Evolutionary conservation across 2,797 vertebrate genomes (phyloP).

Genomic region (Scomberomorus guttatus): DNA sequence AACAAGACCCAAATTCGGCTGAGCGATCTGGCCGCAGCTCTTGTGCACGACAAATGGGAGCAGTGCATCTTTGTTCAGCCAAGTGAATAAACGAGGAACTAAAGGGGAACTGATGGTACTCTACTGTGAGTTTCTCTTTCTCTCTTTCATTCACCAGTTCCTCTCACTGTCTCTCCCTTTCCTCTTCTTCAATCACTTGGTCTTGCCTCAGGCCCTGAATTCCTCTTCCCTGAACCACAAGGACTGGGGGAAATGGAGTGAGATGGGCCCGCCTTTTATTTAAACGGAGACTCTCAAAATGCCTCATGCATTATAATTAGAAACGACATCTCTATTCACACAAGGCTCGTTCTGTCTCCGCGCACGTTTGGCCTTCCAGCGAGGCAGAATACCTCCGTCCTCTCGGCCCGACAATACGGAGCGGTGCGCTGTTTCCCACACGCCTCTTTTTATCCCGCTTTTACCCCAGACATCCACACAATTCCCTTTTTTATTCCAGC

Average conservation of each 20-base stretch:
- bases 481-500: conserved; percentile 29
- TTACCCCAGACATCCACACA: conserved; percentile 61
- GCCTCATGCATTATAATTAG: conserved; percentile 80
- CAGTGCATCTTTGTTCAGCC: conserved; percentile 56
- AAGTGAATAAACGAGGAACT: conserved; percentile 62
- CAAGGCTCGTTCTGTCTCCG: conserved; percentile 67
- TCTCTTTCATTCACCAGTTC: conserved; percentile 42
- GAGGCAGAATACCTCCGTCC: conserved; percentile 59
- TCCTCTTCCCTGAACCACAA: conserved; percentile 37
- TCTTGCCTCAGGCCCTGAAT: conserved; percentile 54
- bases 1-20: conserved; percentile 32
- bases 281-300: conserved; percentile 68
- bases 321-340: conserved; percentile 76
- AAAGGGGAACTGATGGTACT: conserved; percentile 59
- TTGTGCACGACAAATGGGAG: conserved; percentile 47
- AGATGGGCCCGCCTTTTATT: conserved; percentile 68
- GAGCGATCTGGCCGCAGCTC: conserved; percentile 17
- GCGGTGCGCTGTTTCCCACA: conserved; percentile 67
- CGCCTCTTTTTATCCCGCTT: conserved; percentile 40
- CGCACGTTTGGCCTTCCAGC: conserved; percentile 44
- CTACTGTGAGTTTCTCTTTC: conserved; percentile 43
- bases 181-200: conserved; percentile 41
- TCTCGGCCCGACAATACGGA: conserved; percentile 29
- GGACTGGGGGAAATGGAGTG: conserved; percentile 39
- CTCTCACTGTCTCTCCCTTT: conserved; percentile 38